Base-by-base conservation (phyloP, 2,113 vertebrate species). In the Bambusicola thoracicus region DNA sequence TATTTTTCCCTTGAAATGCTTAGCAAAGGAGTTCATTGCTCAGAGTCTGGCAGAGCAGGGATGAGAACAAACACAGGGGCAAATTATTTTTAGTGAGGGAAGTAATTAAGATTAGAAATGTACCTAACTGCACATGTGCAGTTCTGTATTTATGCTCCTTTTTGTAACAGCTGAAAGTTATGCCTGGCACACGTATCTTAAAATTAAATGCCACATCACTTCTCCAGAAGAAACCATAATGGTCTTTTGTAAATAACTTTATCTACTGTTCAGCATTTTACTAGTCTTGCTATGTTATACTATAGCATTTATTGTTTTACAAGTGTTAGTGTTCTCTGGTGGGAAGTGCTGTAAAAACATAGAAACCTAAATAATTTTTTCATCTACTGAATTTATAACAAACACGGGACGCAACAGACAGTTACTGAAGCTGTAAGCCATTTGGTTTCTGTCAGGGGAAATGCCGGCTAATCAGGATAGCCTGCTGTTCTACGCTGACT, bases 371-470 rank as follows among this genome's bases (percentile, higher is more conserved):
- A 92, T 95, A 46, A 53, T 89, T 95, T 95, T 95, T 96, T 96
- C 82, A 96, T 96, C 82, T 95, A 58, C 55, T 76, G 62, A 87
- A 81, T 92, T 95, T 95, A 89, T 85, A 90, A 79, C 61, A 79
- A 95, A 93, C 90, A 84, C 68, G 76, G 90, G 88, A 88, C 72
- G 90, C 79, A 85, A 81, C 14, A 93, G 93, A 95, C 87, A 95
- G 90, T 80, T 83, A 46, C 79, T 88, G 65, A 88, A 90, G 87
- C 82, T 92, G 72, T 61, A 90, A 94, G 92, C 72, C 87, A 95
- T 95, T 95, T 96, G 90, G 85, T 93, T 95, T 96, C 85, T 92
- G 76, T 93, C 93, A 92, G 46, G 80, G 80, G 72, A 94, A 95
- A 85, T 0, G 0, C 66, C 83, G 87, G 90, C 70, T 94, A 93